Conservation (phyloP, 2,797 vertebrate species). For the Orestias chungarensis region DNA sequence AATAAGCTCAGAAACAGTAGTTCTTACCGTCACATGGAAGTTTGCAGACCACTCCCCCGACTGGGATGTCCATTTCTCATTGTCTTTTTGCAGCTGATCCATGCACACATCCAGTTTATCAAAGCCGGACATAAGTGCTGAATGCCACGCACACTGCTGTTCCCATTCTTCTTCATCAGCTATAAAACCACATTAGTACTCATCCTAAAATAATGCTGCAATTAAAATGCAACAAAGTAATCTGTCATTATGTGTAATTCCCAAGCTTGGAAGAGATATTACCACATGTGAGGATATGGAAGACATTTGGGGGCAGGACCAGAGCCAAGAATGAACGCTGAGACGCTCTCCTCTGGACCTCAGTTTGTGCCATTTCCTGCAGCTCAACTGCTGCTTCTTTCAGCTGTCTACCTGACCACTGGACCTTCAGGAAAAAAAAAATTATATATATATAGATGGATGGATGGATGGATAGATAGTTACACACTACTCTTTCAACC, state of each 20-base stretch:
- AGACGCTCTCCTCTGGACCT: conserved; percentile 76
- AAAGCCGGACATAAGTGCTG: conserved; percentile 74
- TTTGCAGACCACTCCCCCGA: conserved; percentile 46
- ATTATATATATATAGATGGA: too few relatives aligned
- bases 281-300: conserved; percentile 76
- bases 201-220: conserved; percentile 25
- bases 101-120: conserved; percentile 78
- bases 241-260: conserved; percentile 20
- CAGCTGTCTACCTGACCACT: conserved; percentile 73
- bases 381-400: conserved; percentile 70
- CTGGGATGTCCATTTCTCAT: conserved; percentile 64
- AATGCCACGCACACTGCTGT: conserved; percentile 76
- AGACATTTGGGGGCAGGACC: conserved; percentile 67
- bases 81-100: conserved; percentile 77
- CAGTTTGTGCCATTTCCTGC: conserved; percentile 68
- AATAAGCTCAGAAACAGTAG: conserved; percentile 5
- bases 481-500: neutral
- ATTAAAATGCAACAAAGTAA: conserved; percentile 26
- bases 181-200: conserved; percentile 56
- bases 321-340: conserved; percentile 64
- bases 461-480: too few relatives aligned
- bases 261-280: conserved; percentile 26
- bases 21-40: conserved; percentile 46
- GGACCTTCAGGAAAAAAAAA: conserved; percentile 55
- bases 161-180: conserved; percentile 85